Base-by-base conservation (phyloP, 2,888 invertebrate genomes). In the Andrena bucephala region DNA sequence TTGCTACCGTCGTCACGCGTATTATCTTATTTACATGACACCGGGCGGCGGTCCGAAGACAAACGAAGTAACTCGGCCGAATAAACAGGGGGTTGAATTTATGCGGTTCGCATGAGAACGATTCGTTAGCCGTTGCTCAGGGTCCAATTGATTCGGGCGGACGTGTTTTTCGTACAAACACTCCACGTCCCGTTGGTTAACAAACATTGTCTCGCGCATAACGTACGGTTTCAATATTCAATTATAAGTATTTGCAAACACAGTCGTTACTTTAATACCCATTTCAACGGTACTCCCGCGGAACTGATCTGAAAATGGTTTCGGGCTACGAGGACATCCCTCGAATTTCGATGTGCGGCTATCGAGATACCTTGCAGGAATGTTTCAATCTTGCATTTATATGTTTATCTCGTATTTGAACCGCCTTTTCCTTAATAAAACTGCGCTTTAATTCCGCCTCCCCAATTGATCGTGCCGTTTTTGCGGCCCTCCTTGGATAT, bases 81-180 rank as follows among this genome's bases (percentile, higher is more conserved):
- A 36, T 50, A 76, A 67, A 65, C 62, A 59, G 6, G 4, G 8
- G 4, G 52, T 5, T 81, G 60, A 77, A 72, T 80, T 83, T 50
- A 20, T 52, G 31, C 13, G 29, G 60, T 48, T 68, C 59, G 20
- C 54, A 24, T 2, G 52, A 42, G 52, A 62, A 67, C n/a, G 48
- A 52, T 69, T 65, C 63, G 27, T 68, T 59, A 52, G 20, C n/a
- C 48, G 48, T 27, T 48, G 31, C 63, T 67, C 54, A n/a, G 57
- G 36, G 27, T 5, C 62, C 31, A 63, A 78, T 62, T 31, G 59
- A 52, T 67, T 57, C 20, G 62, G 59, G 27, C 29, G 33, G 16
- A 57, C 16, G 36, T 67, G 54, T 66, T 80, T 71, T 69, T 48
- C 77, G 4, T 50, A 48, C 42, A 77, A 79, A 77, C 33, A 69